phyloP scores from a whole-genome alignment of 2,113 vertebrate species.

The Symphodus melops region DNA sequence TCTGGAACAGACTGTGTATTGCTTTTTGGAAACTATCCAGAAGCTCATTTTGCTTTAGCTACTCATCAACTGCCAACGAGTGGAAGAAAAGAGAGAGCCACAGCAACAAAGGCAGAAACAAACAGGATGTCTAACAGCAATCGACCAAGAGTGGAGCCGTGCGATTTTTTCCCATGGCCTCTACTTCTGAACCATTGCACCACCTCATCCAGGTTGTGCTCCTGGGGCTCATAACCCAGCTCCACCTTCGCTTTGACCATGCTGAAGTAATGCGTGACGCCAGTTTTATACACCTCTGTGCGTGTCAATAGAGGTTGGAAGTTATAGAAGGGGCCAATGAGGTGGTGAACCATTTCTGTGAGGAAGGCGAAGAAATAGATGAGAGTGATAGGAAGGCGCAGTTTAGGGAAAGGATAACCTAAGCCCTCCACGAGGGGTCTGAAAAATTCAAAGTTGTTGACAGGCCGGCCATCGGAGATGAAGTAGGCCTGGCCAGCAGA shows the following conservation, averaged over 20 bases:
- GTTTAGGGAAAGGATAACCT: slow-evolving; percentile 89
- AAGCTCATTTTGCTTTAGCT: background rate
- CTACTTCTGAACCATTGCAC: slow-evolving; percentile 89
- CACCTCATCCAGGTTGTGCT: slow-evolving; percentile 86
- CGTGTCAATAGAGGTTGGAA: slow-evolving; percentile 96
- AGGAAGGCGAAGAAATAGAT: slow-evolving; percentile 92
- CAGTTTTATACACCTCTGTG: slow-evolving; percentile 95
- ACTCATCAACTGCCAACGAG: slow-evolving; percentile 50
- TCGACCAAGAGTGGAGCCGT: slow-evolving; percentile 6
- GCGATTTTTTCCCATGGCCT: slow-evolving; percentile 82
- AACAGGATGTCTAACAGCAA: slow-evolving; percentile 76
- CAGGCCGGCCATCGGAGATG: slow-evolving; percentile 90
- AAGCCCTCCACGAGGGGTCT: slow-evolving; percentile 92
- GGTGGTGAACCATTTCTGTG: slow-evolving; percentile 87
- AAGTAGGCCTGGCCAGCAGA: slow-evolving; percentile 95
- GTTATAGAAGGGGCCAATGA: slow-evolving; percentile 86
- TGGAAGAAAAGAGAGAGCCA: slow-evolving; percentile 83
- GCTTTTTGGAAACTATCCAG: slow-evolving; percentile 7
- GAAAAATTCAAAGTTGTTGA: slow-evolving; percentile 98
- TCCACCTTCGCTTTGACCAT: slow-evolving; percentile 89
- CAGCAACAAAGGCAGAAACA: slow-evolving; percentile 73
- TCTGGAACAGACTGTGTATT: slow-evolving; percentile 1
- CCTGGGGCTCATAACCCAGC: slow-evolving; percentile 87
- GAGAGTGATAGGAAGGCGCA: slow-evolving; percentile 87
- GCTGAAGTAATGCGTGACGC: slow-evolving; percentile 94